phyloP scores from a whole-genome alignment of 1,140 invertebrate genomes.

The Leptinotarsa defecta region DNA sequence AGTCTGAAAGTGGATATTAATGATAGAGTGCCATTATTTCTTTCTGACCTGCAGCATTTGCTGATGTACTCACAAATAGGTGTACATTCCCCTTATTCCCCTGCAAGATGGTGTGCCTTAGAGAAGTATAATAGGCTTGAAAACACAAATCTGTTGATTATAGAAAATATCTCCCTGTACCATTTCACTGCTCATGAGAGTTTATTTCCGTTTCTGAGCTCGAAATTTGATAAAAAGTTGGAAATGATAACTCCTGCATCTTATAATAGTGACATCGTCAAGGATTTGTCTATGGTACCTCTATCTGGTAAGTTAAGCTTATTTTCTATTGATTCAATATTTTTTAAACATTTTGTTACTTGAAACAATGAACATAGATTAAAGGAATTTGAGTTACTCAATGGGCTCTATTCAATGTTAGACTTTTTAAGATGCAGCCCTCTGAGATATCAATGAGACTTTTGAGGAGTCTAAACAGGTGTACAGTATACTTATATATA shows the following conservation, averaged over 20 bases:
- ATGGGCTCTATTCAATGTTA: too few species aligned
- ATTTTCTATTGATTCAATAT: not conserved
- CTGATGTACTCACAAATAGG: constrained; percentile 76
- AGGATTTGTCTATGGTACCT: constrained; percentile 77
- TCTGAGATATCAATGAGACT: too few species aligned
- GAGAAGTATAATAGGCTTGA: constrained; percentile 72
- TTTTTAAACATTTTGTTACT: too few species aligned
- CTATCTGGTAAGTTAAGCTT: constrained; percentile 62
- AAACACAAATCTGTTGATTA: constrained; percentile 73
- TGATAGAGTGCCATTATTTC: constrained; percentile 74
- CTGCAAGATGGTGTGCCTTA: constrained; percentile 79
- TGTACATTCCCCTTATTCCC: constrained; percentile 68
- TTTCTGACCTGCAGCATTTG: constrained; percentile 82
- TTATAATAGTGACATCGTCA: constrained; percentile 72
- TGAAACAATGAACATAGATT: too few species aligned
- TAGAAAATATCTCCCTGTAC: constrained; percentile 77
- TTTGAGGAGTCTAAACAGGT: too few species aligned
- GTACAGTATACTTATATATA: too few species aligned
- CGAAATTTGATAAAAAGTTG: constrained; percentile 67
- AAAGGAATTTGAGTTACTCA: too few species aligned
- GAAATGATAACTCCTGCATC: constrained; percentile 75
- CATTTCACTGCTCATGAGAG: constrained; percentile 72
- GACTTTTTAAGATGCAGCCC: too few species aligned
- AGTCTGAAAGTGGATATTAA: constrained; percentile 59
- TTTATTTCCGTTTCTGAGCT: constrained; percentile 63